Percentiles rank a stretch among this genome's conserved stretches.
phyloP scores from a whole-genome alignment of 1,140 invertebrate species.

The Plutomurus gul region DNA sequence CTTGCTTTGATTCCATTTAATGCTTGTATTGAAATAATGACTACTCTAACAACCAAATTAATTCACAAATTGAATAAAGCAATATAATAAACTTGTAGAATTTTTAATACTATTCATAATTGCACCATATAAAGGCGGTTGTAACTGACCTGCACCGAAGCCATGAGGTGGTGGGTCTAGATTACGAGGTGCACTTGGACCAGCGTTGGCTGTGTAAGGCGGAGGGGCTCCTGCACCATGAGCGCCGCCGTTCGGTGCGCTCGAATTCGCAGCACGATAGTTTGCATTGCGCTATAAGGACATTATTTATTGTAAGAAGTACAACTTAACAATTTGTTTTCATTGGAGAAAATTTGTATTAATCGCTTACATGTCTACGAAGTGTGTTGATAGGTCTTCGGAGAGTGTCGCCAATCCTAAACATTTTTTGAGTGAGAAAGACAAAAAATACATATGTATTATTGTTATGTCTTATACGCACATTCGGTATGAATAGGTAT shows the following conservation, averaged over 20 bases:
- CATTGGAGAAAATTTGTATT: background rate
- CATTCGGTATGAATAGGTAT: too few species aligned
- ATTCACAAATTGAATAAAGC: background rate
- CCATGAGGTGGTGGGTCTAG: constrained; percentile 46
- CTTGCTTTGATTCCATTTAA: too few species aligned
- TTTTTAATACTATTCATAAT: too few species aligned
- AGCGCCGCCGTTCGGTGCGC: constrained; percentile 38
- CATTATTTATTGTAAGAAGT: background rate
- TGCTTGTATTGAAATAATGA: too few species aligned
- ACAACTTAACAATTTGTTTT: background rate
- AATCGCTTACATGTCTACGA: constrained; percentile 71
- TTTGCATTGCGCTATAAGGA: constrained; percentile 40
- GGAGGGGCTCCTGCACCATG: constrained; percentile 46
- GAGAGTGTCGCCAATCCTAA: constrained; percentile 83
- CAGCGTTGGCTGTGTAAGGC: constrained; percentile 47
- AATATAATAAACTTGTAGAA: too few species aligned
- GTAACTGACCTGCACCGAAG: constrained; percentile 46
- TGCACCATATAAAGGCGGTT: too few species aligned
- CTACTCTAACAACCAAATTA: too few species aligned
- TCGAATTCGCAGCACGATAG: constrained; percentile 48
- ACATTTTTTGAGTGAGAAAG: too few species aligned
- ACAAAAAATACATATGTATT: too few species aligned
- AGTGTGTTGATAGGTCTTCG: constrained; percentile 86
- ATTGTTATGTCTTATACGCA: too few species aligned
- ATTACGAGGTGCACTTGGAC: constrained; percentile 43